Base-by-base conservation (phyloP, 2,113 vertebrate species). In the Procavia capensis region DNA sequence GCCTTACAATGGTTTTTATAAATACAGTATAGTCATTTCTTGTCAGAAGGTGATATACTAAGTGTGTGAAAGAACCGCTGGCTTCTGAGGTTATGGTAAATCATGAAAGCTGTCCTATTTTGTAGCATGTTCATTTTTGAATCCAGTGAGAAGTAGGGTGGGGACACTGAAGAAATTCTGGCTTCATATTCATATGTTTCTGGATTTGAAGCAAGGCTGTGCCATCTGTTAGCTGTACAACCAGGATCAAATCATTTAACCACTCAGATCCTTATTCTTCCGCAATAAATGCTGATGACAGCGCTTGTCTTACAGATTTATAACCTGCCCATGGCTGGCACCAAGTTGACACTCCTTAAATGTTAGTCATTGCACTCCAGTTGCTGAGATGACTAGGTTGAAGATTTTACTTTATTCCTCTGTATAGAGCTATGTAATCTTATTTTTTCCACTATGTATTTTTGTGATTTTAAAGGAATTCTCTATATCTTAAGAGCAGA, bases 381-480 rank as follows among this genome's bases (percentile, higher is more conserved):
- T 76, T n/a, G 36, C 81, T 54, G 10, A 85, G 50, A 78, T 25
- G n/a, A 87, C 50, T 22, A 7, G 27, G 20, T 61, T 25, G 54
- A 66, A 66, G 84, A 17, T 85, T 80, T 47, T 41, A 47, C 81
- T 87, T 70, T 22, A 34, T 9, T 72, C 31, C 45, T 72, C 72
- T 34, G 14, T 43, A 54, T 43, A 45, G 34, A 78, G 50, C 72
- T 29, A 0, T 14, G 11, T 85, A 31, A 88, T 80, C 68, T 39
- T 11, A 57, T 39, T 85, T 74, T 54, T 24, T 43, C 41, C 50
- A 16, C 47, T 57, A 9, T 86, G 61, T 39, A 54, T 91, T 86
- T 93, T 61, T 90, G 36, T 88, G 43, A 81, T 45, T 94, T 92
- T 72, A 9, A 82, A 70, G 31, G 92, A 34, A 25, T 93, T 84